These are phyloP conservation scores for Lathronympha strigana DNA, from an alignment of 2,888 invertebrate species.

Conservation along the genomic window DNA sequence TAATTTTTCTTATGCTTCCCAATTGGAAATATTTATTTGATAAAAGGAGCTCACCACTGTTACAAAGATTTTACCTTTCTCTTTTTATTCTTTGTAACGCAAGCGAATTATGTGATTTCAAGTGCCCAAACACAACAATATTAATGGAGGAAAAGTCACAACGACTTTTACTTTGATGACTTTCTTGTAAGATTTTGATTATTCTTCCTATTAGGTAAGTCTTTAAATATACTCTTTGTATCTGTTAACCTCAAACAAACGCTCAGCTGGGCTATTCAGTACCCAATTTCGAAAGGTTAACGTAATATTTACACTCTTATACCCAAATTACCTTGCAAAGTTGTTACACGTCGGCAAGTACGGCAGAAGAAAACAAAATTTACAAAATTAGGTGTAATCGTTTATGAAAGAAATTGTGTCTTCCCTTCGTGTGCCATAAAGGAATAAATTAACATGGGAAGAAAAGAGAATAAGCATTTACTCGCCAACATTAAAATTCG, in stretches of 20 bases:
- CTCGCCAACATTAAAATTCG: slow-evolving; percentile 17
- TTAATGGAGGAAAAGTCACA: no score
- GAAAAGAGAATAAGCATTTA: slow-evolving; percentile 28
- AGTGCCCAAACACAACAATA: no score
- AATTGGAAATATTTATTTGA: slow-evolving; percentile 33
- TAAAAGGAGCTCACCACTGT: not conserved
- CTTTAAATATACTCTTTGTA: not conserved
- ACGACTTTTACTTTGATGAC: no score
- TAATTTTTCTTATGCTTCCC: slow-evolving; percentile 24
- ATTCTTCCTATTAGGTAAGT: no score
- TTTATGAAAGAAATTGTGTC: slow-evolving; percentile 36
- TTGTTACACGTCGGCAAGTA: slow-evolving; percentile 29
- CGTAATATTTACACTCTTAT: slow-evolving; percentile 29
- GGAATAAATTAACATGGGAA: slow-evolving; percentile 36
- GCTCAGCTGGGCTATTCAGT: slow-evolving; percentile 5
- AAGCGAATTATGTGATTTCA: no score
- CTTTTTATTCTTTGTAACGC: not conserved
- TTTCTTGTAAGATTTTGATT: no score
- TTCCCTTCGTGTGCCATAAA: slow-evolving; percentile 33
- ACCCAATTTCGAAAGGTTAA: slow-evolving; percentile 29
- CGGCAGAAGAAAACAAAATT: slow-evolving; percentile 39
- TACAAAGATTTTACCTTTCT: no score
- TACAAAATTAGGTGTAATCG: slow-evolving; percentile 40
- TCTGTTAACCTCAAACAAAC: not conserved
- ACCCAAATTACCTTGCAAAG: slow-evolving; percentile 26